phyloP scores from a whole-genome alignment of 2,113 vertebrate genomes.

The Leptobrachium ailaonicum region DNA sequence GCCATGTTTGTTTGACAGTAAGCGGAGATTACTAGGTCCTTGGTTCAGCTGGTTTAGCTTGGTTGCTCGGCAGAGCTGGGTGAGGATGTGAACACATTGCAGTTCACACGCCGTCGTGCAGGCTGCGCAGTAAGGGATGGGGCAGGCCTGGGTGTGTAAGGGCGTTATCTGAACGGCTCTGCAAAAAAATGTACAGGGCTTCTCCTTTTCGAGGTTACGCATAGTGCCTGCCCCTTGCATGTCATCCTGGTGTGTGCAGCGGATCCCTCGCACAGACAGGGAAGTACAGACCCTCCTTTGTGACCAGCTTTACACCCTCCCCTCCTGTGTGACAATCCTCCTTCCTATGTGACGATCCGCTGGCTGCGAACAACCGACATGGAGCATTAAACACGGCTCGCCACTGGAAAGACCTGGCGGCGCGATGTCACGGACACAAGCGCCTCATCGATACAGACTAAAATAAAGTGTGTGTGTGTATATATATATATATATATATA shows the following conservation, averaged over 20 bases:
- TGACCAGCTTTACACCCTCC: constrained; percentile 8
- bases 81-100: not conserved
- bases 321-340: constrained; percentile 24
- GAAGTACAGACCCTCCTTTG: constrained; percentile 33
- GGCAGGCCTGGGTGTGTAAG: constrained; percentile 26
- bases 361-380: not conserved
- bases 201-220: not conserved
- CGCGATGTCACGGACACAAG: too few species aligned
- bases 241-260: constrained; percentile 8
- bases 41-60: too few species aligned
- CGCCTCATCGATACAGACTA: too few species aligned
- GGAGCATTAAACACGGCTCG: not conserved
- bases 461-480: too few species aligned
- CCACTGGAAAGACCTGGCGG: not conserved
- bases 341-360: constrained; percentile 8
- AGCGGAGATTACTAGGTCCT: too few species aligned
- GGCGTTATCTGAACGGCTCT: constrained; percentile 7
- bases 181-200: constrained; percentile 1
- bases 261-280: constrained; percentile 4
- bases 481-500: too few species aligned
- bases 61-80: too few species aligned
- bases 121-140: not conserved
- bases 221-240: not conserved
- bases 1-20: too few species aligned
- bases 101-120: not conserved